A percentile compares a stretch with the other conserved stretches of the same genome.
Evolutionary conservation across 1,140 invertebrate genomes (phyloP).

Genomic region (Heliothis virescens): DNA sequence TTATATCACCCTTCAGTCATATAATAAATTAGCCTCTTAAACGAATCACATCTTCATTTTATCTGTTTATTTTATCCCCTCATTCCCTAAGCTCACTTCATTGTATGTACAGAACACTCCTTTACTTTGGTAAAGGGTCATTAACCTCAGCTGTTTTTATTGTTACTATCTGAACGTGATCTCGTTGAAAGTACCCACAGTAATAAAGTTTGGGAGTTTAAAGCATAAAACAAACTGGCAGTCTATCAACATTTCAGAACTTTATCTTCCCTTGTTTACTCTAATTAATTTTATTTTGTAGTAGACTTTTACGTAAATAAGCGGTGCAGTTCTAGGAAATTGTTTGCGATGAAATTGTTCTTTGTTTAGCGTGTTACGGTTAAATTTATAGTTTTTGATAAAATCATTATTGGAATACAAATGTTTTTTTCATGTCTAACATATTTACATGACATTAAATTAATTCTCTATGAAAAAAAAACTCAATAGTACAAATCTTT

Average conservation of each 20-base stretch:
- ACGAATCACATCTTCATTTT: neutral
- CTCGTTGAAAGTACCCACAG: conserved; percentile 27
- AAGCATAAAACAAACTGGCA: conserved; percentile 30
- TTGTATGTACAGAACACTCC: neutral
- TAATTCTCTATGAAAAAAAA: too few relatives aligned
- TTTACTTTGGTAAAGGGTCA: conserved; percentile 1
- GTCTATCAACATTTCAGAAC: conserved; percentile 29
- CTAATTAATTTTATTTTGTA: neutral
- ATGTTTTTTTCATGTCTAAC: too few relatives aligned
- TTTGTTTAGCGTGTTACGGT: too few relatives aligned
- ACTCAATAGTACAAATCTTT: too few relatives aligned
- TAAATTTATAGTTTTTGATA: too few relatives aligned
- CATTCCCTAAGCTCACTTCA: neutral
- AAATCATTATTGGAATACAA: too few relatives aligned
- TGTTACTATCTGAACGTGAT: conserved; percentile 31
- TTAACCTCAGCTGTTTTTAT: conserved; percentile 26
- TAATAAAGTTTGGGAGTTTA: conserved; percentile 39
- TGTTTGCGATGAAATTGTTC: too few relatives aligned
- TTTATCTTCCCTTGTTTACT: conserved; percentile 20
- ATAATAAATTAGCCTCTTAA: neutral
- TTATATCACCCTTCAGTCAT: too few relatives aligned
- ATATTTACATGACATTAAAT: too few relatives aligned
- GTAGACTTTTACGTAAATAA: neutral
- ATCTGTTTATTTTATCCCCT: neutral
- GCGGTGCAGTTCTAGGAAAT: neutral